Evolutionary conservation across 2,888 invertebrate species (phyloP), one percentile per base, ranked within the genome.

Genomic region (Carterocephalus palaemon): DNA sequence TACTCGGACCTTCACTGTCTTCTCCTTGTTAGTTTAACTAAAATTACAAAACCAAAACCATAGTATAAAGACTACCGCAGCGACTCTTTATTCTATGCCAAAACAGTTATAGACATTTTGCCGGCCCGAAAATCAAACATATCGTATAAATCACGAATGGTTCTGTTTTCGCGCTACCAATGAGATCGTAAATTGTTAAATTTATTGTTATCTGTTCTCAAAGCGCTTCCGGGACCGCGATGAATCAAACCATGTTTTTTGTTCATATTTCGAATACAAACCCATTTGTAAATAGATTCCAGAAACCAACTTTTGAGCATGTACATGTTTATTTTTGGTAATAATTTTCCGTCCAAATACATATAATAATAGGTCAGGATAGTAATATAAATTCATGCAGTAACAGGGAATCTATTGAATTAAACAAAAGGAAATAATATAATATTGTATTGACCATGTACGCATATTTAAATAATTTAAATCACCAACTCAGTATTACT

Each of bases 221-320:
- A 47, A 51, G 45, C 26, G 48, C 46, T 52, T 51, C 45, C 47
- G 52, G 50, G 38, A 16, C 29, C 38, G 31, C 32, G 38, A 34
- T 40, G 23, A 45, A 40, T 46, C 50, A 52, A 50, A 57, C 57
- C 54, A 48, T 51, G 24, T 47, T 57, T 52, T 52, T 52, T 41
- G 33, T 43, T 22, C 34, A 46, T 45, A 46, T 31, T 20, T 24
- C 28, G 24, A 37, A 46, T 51, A 49, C 39, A 42, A 40, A 22
- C 26, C 39, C 45, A 49, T 47, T 49, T 33, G 33, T 20, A 33
- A 22, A 28, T 28, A 33, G 13, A 22, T 8, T 12, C 6, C 8
- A 15, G 22, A 8, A 34, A 9, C 15, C 22, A 2, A 32, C 2
- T 10, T 19, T 10, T 19, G 8, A 22, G 7, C n/a, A 33, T 22